These are phyloP conservation scores for Lepidotrigona ventralis DNA, from an alignment of 1,140 invertebrate genomes.

Conservation along the genomic window DNA sequence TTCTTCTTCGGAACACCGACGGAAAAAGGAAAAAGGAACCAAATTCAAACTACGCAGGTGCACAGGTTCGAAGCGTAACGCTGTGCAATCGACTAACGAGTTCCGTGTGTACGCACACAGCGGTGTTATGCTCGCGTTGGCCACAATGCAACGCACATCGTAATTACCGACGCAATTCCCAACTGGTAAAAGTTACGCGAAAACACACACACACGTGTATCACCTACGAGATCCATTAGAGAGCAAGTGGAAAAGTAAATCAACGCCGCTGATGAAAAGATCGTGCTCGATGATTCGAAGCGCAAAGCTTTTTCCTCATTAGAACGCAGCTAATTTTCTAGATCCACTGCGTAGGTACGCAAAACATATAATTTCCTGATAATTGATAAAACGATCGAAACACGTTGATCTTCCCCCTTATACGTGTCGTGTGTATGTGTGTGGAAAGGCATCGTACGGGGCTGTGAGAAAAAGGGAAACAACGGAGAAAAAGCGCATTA, in stretches of 20 bases:
- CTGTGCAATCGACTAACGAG: not conserved
- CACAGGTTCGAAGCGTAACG: too few species aligned
- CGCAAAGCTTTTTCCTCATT: not conserved
- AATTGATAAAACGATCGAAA: slow-evolving; percentile 26
- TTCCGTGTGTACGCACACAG: not conserved
- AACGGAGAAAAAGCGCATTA: slow-evolving; percentile 13
- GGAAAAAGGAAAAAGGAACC: too few species aligned
- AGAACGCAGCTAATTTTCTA: not conserved
- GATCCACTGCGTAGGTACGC: too few species aligned
- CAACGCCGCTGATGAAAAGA: not conserved
- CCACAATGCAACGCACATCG: not conserved
- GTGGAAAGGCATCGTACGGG: not conserved
- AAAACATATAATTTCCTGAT: not conserved
- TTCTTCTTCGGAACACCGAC: not conserved
- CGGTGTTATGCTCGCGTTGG: not conserved
- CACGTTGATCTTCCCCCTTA: not conserved
- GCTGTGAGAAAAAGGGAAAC: slow-evolving; percentile 26
- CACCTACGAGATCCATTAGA: not conserved
- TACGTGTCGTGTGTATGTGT: too few species aligned
- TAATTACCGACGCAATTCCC: not conserved
- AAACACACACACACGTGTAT: not conserved
- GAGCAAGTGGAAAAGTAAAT: not conserved
- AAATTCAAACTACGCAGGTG: not conserved
- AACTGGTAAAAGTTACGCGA: not conserved
- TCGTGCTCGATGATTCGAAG: not conserved